Conservation (phyloP, 2,888 invertebrate genomes). For the Drosophila ustulata region DNA sequence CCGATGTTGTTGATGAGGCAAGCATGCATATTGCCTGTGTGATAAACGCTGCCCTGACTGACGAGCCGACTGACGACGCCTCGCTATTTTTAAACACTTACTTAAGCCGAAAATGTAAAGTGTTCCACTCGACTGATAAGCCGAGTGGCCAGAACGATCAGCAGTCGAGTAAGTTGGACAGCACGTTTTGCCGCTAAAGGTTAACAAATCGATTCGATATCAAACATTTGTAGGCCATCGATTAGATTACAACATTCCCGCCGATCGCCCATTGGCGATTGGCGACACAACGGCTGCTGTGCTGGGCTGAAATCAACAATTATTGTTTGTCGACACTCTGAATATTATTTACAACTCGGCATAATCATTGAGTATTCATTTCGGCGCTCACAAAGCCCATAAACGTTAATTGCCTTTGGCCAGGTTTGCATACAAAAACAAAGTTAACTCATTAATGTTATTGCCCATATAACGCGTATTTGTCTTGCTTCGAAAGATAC, state of each 20-base stretch:
- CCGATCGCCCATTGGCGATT: slow-evolving; percentile 6
- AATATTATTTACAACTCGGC: slow-evolving; percentile 11
- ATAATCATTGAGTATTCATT: slow-evolving; percentile 27
- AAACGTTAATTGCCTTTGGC: slow-evolving; percentile 33
- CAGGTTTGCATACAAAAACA: slow-evolving; percentile 26
- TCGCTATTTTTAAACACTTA: slow-evolving; percentile 55
- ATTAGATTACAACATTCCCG: slow-evolving; percentile 49
- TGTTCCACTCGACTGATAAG: slow-evolving; percentile 35
- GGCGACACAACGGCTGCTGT: slow-evolving; percentile 62
- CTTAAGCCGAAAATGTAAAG: slow-evolving; percentile 36
- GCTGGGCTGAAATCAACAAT: slow-evolving; percentile 30
- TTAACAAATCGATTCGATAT: slow-evolving; percentile 35
- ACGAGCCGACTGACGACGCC: slow-evolving; percentile 10
- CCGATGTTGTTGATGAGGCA: slow-evolving; percentile 27
- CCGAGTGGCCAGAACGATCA: neutral
- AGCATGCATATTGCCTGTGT: neutral
- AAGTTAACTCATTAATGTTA: slow-evolving; percentile 23
- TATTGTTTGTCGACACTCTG: slow-evolving; percentile 9
- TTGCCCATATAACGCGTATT: neutral
- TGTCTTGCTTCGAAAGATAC: slow-evolving; percentile 8
- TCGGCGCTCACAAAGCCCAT: slow-evolving; percentile 25
- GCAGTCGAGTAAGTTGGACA: slow-evolving; percentile 4
- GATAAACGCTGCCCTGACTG: slow-evolving; percentile 1
- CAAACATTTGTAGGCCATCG: slow-evolving; percentile 20
- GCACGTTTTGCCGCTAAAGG: slow-evolving; percentile 30